Percentiles rank a stretch among this genome's conserved stretches.
phyloP scores from a whole-genome alignment of 1,140 invertebrate species.

The Aphaenogaster floridana region DNA sequence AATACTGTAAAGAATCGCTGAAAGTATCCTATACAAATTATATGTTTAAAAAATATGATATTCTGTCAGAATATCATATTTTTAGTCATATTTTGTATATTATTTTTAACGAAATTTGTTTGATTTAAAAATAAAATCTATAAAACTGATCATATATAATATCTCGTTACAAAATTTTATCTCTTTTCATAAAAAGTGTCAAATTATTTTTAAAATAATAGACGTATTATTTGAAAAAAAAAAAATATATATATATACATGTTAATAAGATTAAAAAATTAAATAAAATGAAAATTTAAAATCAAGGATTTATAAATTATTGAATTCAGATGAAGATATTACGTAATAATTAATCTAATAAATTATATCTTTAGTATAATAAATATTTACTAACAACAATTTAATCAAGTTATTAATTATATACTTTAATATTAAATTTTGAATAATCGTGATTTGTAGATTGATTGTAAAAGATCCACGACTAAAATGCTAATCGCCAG shows the following conservation, averaged over 20 bases:
- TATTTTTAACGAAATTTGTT: slow-evolving; percentile 1
- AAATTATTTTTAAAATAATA: background rate
- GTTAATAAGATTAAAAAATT: too few species aligned
- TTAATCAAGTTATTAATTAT: background rate
- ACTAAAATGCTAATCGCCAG: slow-evolving; percentile 75
- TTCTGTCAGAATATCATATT: background rate
- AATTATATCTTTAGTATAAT: background rate
- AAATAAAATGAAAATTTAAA: background rate
- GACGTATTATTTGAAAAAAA: background rate
- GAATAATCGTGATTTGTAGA: background rate
- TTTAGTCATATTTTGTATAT: background rate
- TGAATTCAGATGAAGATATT: background rate
- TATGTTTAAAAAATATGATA: background rate
- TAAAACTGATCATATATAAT: background rate
- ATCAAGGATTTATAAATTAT: slow-evolving; percentile 12
- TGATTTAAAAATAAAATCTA: slow-evolving; percentile 10
- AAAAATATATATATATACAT: background rate
- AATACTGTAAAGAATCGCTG: background rate
- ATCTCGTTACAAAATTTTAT: slow-evolving; percentile 12
- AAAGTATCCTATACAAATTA: background rate
- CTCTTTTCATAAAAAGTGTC: background rate
- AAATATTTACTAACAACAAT: background rate
- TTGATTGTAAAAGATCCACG: slow-evolving; percentile 6
- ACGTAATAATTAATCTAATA: background rate
- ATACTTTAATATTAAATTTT: slow-evolving; percentile 1